Percentiles rank a stretch among this genome's conserved stretches.
Conservation (phyloP, 1,140 invertebrate species). For the Medauroidea extradentata region DNA sequence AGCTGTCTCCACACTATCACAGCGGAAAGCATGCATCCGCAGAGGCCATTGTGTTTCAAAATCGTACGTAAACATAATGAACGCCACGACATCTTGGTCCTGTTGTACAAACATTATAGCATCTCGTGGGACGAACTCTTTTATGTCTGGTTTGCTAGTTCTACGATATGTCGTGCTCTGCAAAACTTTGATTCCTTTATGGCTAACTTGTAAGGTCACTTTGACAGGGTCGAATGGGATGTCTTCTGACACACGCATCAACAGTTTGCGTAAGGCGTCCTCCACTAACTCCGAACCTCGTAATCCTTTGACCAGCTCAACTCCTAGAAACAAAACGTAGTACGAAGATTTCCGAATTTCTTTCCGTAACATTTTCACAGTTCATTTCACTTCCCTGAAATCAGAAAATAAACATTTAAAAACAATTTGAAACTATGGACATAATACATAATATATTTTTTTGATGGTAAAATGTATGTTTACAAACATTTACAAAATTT, state of each 20-base stretch:
- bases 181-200: constrained; percentile 91
- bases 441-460: too few species aligned
- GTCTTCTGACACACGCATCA: constrained; percentile 75
- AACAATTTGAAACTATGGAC: too few species aligned
- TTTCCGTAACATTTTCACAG: constrained; percentile 40
- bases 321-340: constrained; percentile 97
- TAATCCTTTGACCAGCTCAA: constrained; percentile 87
- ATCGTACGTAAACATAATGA: constrained; percentile 84
- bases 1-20: constrained; percentile 91
- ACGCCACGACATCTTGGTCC: constrained; percentile 86
- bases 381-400: too few species aligned
- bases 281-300: constrained; percentile 74
- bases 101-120: constrained; percentile 84
- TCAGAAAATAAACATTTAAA: too few species aligned
- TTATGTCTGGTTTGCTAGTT: constrained; percentile 58
- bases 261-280: constrained; percentile 77
- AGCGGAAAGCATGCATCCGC: constrained; percentile 93
- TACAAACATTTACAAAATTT: too few species aligned
- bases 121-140: constrained; percentile 93
- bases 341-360: constrained; percentile 94
- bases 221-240: constrained; percentile 93
- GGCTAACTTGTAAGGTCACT: constrained; percentile 75
- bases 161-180: constrained; percentile 49
- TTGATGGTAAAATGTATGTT: too few species aligned
- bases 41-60: constrained; percentile 82